A percentile compares a stretch with the other conserved stretches of the same genome.
These are phyloP conservation scores for Leucophenga maculata DNA, from an alignment of 2,888 invertebrate species.

Conservation along the genomic window DNA sequence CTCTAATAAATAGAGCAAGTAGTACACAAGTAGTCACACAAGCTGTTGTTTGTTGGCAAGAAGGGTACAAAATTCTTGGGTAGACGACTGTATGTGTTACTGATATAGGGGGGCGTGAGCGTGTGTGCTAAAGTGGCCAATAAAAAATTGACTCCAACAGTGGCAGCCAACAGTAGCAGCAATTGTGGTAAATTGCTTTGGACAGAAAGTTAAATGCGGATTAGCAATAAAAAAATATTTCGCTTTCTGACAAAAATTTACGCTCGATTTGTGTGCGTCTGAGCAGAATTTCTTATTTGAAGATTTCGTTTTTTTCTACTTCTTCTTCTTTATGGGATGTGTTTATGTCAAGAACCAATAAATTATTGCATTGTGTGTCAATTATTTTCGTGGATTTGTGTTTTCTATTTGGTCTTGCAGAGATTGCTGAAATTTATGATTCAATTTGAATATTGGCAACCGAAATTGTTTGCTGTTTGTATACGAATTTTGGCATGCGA, in stretches of 20 bases:
- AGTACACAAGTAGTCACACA: too few species aligned
- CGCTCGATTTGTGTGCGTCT: neutral
- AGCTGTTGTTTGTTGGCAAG: neutral
- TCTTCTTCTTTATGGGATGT: neutral
- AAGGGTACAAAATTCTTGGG: neutral
- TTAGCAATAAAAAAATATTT: slow-evolving; percentile 8
- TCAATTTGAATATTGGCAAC: slow-evolving; percentile 19
- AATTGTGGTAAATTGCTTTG: slow-evolving; percentile 6
- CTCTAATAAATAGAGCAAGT: too few species aligned
- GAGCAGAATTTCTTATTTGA: neutral
- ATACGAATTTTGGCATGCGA: neutral
- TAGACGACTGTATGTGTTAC: too few species aligned
- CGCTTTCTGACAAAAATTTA: neutral
- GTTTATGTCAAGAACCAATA: neutral
- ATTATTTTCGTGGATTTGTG: neutral
- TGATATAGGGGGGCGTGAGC: neutral
- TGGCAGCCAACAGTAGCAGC: neutral
- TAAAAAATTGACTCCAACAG: slow-evolving; percentile 15
- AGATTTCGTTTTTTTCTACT: neutral
- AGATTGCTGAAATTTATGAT: slow-evolving; percentile 12
- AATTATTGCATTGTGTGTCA: slow-evolving; percentile 11
- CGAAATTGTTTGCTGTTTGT: neutral
- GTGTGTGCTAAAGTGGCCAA: slow-evolving; percentile 18
- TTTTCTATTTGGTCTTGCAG: neutral
- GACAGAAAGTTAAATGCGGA: slow-evolving; percentile 22